Evolutionary conservation across 2,888 invertebrate species (phyloP).

Genomic region (Melinaea menophilus): DNA sequence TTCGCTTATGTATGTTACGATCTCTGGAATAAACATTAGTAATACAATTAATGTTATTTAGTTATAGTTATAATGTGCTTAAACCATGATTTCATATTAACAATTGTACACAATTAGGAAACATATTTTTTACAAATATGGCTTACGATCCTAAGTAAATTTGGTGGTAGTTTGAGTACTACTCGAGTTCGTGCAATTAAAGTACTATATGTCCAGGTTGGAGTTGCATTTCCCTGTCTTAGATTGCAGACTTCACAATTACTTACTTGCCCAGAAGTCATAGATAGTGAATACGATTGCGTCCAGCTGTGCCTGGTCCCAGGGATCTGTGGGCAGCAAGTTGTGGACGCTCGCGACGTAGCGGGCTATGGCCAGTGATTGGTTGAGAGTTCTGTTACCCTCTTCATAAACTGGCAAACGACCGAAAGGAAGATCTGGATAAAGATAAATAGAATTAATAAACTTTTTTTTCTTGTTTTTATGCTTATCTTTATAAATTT

Average conservation of each 20-base stretch:
- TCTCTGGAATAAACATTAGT: constrained; percentile 41
- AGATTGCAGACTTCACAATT: not conserved
- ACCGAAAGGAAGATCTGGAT: constrained; percentile 53
- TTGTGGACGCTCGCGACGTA: constrained; percentile 69
- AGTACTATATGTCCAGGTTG: not conserved
- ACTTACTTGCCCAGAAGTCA: constrained; percentile 69
- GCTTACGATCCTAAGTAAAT: no score
- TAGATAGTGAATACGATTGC: constrained; percentile 63
- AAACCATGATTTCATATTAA: no score
- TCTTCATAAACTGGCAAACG: constrained; percentile 62
- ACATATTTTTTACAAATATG: not conserved
- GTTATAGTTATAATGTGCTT: no score
- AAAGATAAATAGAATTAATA: not conserved
- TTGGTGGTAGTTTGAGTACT: no score
- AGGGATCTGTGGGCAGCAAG: constrained; percentile 66
- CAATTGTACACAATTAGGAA: no score
- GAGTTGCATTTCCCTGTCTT: not conserved
- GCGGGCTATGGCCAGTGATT: constrained; percentile 72
- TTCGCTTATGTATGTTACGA: constrained; percentile 42
- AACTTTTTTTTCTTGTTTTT: not conserved
- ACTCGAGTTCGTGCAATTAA: no score
- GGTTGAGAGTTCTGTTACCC: constrained; percentile 46
- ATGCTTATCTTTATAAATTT: not conserved
- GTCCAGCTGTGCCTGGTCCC: constrained; percentile 70
- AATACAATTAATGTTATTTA: not conserved